Evolutionary conservation across 2,888 invertebrate genomes (phyloP), one percentile per base, ranked within the genome.

Genomic region (Melanotus villosus): DNA sequence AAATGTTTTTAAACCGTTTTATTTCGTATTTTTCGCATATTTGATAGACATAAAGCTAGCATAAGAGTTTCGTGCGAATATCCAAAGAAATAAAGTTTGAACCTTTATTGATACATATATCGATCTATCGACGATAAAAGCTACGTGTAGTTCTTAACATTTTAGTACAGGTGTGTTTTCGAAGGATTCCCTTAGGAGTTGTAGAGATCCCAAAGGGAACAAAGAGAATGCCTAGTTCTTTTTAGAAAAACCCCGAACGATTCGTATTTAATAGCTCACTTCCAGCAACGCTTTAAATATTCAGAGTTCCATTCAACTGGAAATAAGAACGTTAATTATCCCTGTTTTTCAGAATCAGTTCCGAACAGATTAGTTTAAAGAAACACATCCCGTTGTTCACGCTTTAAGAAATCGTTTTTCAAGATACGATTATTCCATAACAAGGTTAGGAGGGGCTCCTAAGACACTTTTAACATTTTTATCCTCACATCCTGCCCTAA

Each of bases 381-480:
- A 60, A 60, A 18, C n/a, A 23, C 34, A 32, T 7, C 6, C 2
- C 41, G 43, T 41, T 41, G 18, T 12, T 38, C 21, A 50, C 36
- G 57, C 47, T 57, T 59, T 7, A 32, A 47, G 59, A 69, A 65
- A 60, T 65, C 56, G 45, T 54, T 65, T 69, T 68, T 69, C 36
- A 10, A 52, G 56, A 65, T 65, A 47, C 50, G 68, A 69, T 69
- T 64, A 65, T 69, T 52, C 59, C 34, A 62, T 65, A 65, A 69
- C 65, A 54, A 65, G 65, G 50, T 69, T 65, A 65, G 38, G 26
- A 54, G 38, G 69, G 69, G 60, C 41, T 65, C 56, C 38, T 65
- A 65, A 65, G 69, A 65, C 69, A 65, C 65, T 65, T 69, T 69
- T 69, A 70, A 70, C 70, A 66, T 70, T 70, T 70, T 70, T 65